phyloP scores from a whole-genome alignment of 2,888 invertebrate species.

The Agrotis exclamationis region DNA sequence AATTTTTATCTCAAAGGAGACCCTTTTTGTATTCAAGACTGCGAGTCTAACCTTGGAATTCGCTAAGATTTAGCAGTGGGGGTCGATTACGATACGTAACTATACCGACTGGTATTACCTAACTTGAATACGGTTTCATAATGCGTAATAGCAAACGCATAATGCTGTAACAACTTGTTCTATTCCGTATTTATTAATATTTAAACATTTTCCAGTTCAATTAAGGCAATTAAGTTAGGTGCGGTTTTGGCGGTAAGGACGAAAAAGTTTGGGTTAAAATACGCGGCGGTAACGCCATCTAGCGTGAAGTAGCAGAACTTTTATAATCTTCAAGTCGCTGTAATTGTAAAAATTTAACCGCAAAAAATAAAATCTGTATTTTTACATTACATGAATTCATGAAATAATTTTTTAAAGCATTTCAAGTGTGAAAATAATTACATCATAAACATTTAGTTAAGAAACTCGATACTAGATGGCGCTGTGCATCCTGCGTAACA shows the following conservation, averaged over 20 bases:
- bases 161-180: conserved; percentile 59
- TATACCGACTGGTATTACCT: conserved; percentile 58
- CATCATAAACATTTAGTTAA: conserved; percentile 27
- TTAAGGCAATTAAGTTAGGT: conserved; percentile 44
- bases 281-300: conserved; percentile 71
- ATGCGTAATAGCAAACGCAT: conserved; percentile 60
- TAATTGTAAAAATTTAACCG: background rate
- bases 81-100: conserved; percentile 50
- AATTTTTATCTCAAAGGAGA: conserved; percentile 57
- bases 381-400: background rate
- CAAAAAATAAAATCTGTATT: background rate
- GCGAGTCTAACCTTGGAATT: conserved; percentile 61
- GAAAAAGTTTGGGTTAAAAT: conserved; percentile 25
- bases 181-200: conserved; percentile 61
- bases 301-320: conserved; percentile 68
- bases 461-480: conserved; percentile 77
- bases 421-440: conserved; percentile 22
- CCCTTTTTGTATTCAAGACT: conserved; percentile 62
- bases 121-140: conserved; percentile 66
- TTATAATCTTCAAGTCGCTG: background rate
- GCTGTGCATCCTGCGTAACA: conserved; percentile 60
- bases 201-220: conserved; percentile 36
- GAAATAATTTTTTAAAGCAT: background rate
- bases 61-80: conserved; percentile 54
- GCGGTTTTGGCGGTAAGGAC: conserved; percentile 20